Evolutionary conservation across 2,888 invertebrate species (phyloP), one percentile per base, ranked within the genome.

Genomic region (Timema cristinae): DNA sequence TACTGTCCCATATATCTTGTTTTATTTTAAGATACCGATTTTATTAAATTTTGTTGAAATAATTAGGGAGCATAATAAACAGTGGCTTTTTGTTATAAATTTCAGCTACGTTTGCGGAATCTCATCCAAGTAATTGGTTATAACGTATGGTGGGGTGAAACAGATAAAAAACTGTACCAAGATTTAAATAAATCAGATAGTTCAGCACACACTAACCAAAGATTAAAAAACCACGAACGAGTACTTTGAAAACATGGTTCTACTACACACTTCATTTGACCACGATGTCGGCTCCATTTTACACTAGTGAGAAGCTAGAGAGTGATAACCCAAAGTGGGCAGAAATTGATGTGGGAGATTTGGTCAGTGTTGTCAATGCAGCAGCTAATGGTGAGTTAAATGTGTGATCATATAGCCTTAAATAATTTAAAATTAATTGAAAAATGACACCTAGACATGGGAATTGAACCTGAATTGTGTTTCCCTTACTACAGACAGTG

Each of bases 191-290:
- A 32, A 32, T 15, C n/a, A n/a, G 50, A n/a, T 11, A 48, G 51
- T 59, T 67, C 61, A 67, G 66, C 56, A 6, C 66, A 66, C 50
- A 66, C 71, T 11, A 32, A 32, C 32, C 56, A 56, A 69, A 56
- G 9, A 54, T 32, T 7, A 13, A 67, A 32, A 48, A 51, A 48
- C 8, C 49, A 11, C 47, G 67, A 50, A 10, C 56, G n/a, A 54
- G 67, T 13, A 16, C 48, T 9, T 51, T 15, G 48, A 73, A 73
- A 56, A 48, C 61, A 49, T 88, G 88, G 77, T 89, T 90, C 80
- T 94, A 93, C 79, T 89, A 91, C 76, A 94, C 94, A 0, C 83
- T 95, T 47, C 94, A 95, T 79, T 86, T 90, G 77, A 91, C 92
- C 6, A 89, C 89, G 15, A 90, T 92, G 89, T 91, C 91, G 8